Evolutionary conservation across 1,140 invertebrate genomes (phyloP), one percentile per base, ranked within the genome.

Genomic region (Apocrypta bakeri): DNA sequence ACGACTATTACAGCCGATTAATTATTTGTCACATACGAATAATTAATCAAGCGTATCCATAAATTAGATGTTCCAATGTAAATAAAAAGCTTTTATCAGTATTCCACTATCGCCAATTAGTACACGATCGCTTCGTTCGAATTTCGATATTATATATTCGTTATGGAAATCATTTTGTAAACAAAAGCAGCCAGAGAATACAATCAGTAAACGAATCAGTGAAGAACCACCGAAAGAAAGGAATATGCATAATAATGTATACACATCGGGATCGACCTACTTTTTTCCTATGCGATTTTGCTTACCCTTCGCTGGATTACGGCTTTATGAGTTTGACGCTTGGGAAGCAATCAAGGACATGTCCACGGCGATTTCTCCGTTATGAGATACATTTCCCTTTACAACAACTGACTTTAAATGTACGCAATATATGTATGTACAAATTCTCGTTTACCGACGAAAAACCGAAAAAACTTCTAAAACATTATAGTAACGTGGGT

Each of bases 311-410:
- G 74, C 42, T 64, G 56, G 48, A 37, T 31, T 11, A 21, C 74
- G 61, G 29, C 56, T 78, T 68, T 68, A 78, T 78, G 24, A 56
- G 76, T 29, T 78, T 78, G 66, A 78, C 64, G 76, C 76, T 68
- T 42, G 25, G 37, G 7, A 78, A 63, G 31, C 56, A 31, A 63
- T 63, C 74, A 76, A 76, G 61, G 48, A 7, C 42, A 27, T n/a
- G 25, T 42, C 17, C 48, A n/a, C 17, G 12, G 37, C 33, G 33
- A 29, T 74, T 74, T 74, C n/a, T 61, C 27, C 48, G 9, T 31
- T 33, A 56, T 61, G n/a, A 27, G 17, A 8, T 56, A 61, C 42
- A 25, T 48, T 17, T 9, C 31, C 31, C 68, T 56, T 6, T 17
- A 56, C n/a, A 56, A 6, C 14, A 48, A 12, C 17, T 17, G n/a